Percentiles rank a stretch among this genome's conserved stretches.
Conservation (phyloP, 2,113 vertebrate species). For the Heloderma charlesbogerti region DNA sequence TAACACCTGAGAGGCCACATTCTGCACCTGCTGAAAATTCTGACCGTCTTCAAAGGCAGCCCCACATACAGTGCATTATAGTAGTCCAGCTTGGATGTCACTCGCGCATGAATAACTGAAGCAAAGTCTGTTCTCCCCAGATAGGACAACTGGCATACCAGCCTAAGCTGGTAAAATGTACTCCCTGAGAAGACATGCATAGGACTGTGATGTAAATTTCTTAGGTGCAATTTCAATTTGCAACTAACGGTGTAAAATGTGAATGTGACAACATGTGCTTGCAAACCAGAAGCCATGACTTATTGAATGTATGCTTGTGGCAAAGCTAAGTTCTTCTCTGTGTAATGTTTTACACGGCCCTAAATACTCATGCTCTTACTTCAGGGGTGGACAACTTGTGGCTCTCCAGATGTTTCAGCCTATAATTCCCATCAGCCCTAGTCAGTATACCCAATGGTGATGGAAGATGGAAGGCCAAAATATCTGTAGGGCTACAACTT, state of each 20-base stretch:
- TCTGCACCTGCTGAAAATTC: too few relatives aligned
- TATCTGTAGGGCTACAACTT: neutral
- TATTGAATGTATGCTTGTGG: neutral
- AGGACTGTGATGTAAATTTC: neutral
- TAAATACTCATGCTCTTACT: neutral
- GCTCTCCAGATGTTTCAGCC: too few relatives aligned
- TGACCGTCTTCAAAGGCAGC: too few relatives aligned
- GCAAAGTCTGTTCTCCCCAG: too few relatives aligned
- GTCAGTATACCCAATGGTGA: too few relatives aligned
- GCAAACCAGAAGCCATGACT: neutral
- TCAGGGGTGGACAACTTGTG: neutral
- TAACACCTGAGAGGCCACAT: too few relatives aligned
- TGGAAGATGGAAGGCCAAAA: neutral
- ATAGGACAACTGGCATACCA: too few relatives aligned
- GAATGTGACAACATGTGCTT: neutral
- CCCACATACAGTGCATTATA: too few relatives aligned
- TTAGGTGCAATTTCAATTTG: too few relatives aligned
- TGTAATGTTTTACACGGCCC: neutral
- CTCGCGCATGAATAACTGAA: too few relatives aligned
- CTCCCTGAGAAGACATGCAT: neutral
- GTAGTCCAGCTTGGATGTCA: too few relatives aligned
- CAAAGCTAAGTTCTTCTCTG: neutral
- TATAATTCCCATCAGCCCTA: too few relatives aligned
- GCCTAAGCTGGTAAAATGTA: neutral
- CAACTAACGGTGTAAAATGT: neutral